Base-by-base conservation (phyloP, 2,797 vertebrate genomes). In the Myotis findleyi region DNA sequence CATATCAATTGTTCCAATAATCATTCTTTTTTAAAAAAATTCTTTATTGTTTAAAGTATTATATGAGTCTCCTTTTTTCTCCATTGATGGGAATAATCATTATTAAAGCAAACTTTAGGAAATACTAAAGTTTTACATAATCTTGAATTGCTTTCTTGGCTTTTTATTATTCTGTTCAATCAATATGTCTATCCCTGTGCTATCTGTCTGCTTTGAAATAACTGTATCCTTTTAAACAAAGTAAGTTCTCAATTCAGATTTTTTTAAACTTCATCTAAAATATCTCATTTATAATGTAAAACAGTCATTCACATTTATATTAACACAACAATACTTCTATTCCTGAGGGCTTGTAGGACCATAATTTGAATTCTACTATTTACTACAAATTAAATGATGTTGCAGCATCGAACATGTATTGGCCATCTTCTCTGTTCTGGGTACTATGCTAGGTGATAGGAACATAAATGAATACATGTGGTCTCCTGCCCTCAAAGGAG, bases 391-490 rank as follows among this genome's bases (percentile, higher is more conserved):
- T 82, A 36, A 69, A 68, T 53, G 12, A 81, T 64, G 33, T 38
- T 79, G 30, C 53, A 88, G 21, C 20, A 64, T 88, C 12, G 90
- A 77, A 82, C 16, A 57, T 73, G 13, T 66, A 55, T 55, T 93
- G 30, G 86, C 75, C 47, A 83, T 17, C 6, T 75, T 87, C 57
- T 88, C 36, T 91, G 5, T 82, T 90, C 49, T 16, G 71, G 23
- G 49, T 51, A 36, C 33, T 80, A 7, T 59, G 9, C 3, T 93
- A 69, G 20, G 5, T 80, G 44, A 23, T 91, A 53, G 33, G 57
- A 89, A 89, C 51, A 82, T 59, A 73, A 93, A 86, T 92, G 55
- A 95, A 33, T 86, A 69, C 25, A 86, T 59, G 36, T 62, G 30
- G 5, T 69, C 8, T 49, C 49, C 72, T 79, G 41, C 11, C 44